Conservation (phyloP, 2,113 vertebrate genomes). For the Dicentrarchus labrax region DNA sequence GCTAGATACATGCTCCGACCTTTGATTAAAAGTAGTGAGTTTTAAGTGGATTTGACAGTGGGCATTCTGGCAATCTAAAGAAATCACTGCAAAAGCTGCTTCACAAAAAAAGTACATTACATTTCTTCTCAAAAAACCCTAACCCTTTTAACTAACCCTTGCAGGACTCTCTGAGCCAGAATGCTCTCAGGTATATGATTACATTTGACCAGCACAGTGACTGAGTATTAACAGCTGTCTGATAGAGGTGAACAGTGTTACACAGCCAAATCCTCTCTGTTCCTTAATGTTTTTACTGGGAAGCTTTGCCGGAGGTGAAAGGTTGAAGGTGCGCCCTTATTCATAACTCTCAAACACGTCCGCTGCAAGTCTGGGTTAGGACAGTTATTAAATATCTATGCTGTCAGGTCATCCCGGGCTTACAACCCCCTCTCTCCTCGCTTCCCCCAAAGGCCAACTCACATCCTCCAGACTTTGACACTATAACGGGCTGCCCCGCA, state of each 20-base stretch:
- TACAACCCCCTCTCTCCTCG: neutral
- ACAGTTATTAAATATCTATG: slow-evolving; percentile 76
- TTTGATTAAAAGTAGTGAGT: too few relatives aligned
- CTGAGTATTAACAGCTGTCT: slow-evolving; percentile 37
- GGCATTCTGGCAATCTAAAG: too few relatives aligned
- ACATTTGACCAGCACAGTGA: slow-evolving; percentile 28
- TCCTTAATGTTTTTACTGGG: neutral
- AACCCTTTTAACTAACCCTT: neutral
- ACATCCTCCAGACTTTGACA: slow-evolving; percentile 45
- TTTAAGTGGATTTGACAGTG: too few relatives aligned
- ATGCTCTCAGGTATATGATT: slow-evolving; percentile 11
- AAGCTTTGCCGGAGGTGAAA: slow-evolving; percentile 8
- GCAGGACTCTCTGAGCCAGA: neutral
- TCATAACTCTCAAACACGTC: slow-evolving; percentile 41
- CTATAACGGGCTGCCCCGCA: slow-evolving; percentile 41
- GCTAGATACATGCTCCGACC: too few relatives aligned
- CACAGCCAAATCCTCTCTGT: slow-evolving; percentile 19
- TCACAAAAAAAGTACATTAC: too few relatives aligned
- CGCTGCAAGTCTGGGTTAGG: slow-evolving; percentile 52
- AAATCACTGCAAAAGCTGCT: neutral
- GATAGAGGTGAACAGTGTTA: slow-evolving; percentile 47
- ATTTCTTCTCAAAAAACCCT: neutral
- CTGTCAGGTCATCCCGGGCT: slow-evolving; percentile 55
- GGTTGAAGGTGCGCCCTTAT: slow-evolving; percentile 40
- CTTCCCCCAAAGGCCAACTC: slow-evolving; percentile 28